Base-by-base conservation (phyloP, 2,888 invertebrate genomes). In the Dolichomitus sp. region DNA sequence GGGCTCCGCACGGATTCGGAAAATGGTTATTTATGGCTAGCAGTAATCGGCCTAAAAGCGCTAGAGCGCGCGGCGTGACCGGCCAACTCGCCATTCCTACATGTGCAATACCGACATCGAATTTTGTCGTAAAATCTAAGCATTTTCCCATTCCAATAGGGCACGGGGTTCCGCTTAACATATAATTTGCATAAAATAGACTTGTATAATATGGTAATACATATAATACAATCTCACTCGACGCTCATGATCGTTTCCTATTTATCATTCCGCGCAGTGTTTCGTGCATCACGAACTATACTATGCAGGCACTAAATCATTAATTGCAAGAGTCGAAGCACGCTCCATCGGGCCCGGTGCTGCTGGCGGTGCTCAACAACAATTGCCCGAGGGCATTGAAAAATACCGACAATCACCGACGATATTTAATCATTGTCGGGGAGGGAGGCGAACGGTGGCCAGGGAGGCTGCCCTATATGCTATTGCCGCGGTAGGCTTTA, bases 401-500 rank as follows among this genome's bases (percentile, higher is more conserved):
- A 83, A 83, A 83, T 80, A 69, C 73, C 66, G 73, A 74, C 80
- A 65, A 70, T 77, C 80, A 83, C 80, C 80, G 68, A 70, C 61
- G 74, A 78, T 83, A 80, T 84, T 83, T 83, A 80, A 83, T 80
- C 76, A 74, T 75, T 76, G 80, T 65, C 45, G 79, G 30, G 54
- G 66, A 66, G 14, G 40, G 66, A 19, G 65, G 23, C 57, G 50
- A 70, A 63, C 45, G 45, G 33, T 27, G 23, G 30, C 33, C 33
- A 54, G 27, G 40, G 54, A 54, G 65, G 76, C 27, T 69, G 33
- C 57, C 72, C 72, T 59, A 37, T 57, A 83, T 75, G 80, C 80
- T 84, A 82, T 77, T 80, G 80, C 78, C 83, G 75, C 70, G 73
- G 72, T 79, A 68, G 66, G 61, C 81, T 81, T 76, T 84, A 75